Evolutionary conservation across 2,888 invertebrate genomes (phyloP).

Genomic region (Ethmia dodecea): DNA sequence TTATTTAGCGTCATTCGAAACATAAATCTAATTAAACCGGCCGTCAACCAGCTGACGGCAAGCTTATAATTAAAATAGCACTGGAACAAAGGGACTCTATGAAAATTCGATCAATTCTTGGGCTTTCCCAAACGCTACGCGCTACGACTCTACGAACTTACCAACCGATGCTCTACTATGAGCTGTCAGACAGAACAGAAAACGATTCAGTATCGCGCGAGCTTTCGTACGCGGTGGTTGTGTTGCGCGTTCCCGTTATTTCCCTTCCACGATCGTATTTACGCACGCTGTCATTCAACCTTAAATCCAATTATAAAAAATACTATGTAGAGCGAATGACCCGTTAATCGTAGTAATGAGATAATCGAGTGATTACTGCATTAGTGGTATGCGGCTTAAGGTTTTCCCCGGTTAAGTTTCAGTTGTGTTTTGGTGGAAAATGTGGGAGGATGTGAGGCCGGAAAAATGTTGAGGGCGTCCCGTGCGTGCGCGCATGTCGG

Average conservation of each 20-base stretch:
- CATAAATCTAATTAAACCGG: neutral
- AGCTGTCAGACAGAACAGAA: neutral
- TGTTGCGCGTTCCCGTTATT: conserved; percentile 21
- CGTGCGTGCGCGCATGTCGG: conserved; percentile 49
- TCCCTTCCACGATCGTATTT: conserved; percentile 38
- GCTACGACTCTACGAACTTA: conserved; percentile 12
- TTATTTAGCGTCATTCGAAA: neutral
- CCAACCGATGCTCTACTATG: neutral
- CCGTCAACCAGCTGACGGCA: neutral
- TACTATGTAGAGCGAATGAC: conserved; percentile 42
- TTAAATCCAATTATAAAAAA: conserved; percentile 61
- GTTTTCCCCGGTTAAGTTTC: conserved; percentile 34
- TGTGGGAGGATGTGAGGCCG: conserved; percentile 58
- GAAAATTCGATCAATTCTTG: conserved; percentile 2
- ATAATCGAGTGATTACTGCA: conserved; percentile 42
- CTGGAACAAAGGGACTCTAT: conserved; percentile 2
- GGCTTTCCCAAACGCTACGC: conserved; percentile 1
- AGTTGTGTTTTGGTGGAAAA: conserved; percentile 41
- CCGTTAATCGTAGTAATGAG: conserved; percentile 30
- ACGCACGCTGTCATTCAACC: conserved; percentile 49
- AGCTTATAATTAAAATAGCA: conserved; percentile 7
- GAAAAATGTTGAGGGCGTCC: conserved; percentile 66
- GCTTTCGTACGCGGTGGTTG: conserved; percentile 29
- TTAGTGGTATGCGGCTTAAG: conserved; percentile 35
- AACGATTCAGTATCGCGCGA: conserved; percentile 51